Evolutionary conservation across 37 sponge, comb jelly and placozoan genomes (phyloP), one percentile per base, ranked within the genome.

Genomic region (Halichondria panicea): DNA sequence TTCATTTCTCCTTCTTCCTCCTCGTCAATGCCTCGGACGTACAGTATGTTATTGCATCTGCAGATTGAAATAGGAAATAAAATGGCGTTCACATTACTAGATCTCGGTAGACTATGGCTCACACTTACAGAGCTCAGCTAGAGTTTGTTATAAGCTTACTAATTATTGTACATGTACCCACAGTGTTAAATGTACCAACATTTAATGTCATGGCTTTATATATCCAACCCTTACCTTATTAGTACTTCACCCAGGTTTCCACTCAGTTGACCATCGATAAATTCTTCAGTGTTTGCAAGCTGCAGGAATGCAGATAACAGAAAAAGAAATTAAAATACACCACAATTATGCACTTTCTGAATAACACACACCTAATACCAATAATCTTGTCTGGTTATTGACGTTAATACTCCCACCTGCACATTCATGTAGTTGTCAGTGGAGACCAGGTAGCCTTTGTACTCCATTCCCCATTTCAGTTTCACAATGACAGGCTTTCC

Each of bases 401-500:
- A 8, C 27, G 22, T 8, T 59, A 22, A 22, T 28, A 21, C 6
- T 11, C 76, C 25, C 36, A 92, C 93, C 77, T 84, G 93, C 15
- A 93, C 72, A 71, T 98, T 98, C 99, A 98, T 98, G 84, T 98
- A 98, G 43, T 69, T 84, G 80, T 98, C 99, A 2, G 94, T 91
- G 34, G 99, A 95, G 13, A 98, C 93, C 39, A 98, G 84, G 71
- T 81, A 95, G 0, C 99, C 99, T 66, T 95, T 95, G 72, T 98
- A 98, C 78, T 98, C 99, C 99, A 98, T 98, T 0, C 99, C 99
- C 99, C 99, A 98, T 55, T 98, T 98, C 59, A 98, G 72, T 72
- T 98, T 98, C 15, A 95, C 96, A 3, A 95, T 73, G n/a, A 98
- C 95, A 5, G 99, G 89, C 74, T 98, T 95, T 2, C 99, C 99